Conservation (phyloP, 2,797 vertebrate genomes). For the Lacerta agilis region DNA sequence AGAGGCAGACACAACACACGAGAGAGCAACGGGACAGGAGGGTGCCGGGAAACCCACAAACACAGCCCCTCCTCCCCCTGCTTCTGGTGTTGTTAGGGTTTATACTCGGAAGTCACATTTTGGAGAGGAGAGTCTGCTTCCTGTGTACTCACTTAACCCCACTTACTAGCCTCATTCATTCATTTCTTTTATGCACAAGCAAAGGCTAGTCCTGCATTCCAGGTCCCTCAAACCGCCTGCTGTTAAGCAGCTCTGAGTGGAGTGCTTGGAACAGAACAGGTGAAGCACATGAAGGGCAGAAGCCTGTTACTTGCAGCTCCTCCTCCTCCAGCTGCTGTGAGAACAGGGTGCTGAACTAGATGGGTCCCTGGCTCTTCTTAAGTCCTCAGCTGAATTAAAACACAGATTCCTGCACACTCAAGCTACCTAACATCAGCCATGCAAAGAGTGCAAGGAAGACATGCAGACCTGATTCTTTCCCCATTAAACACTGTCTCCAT, state of each 20-base stretch:
- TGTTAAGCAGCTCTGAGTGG: background rate
- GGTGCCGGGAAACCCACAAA: background rate
- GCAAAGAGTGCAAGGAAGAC: background rate
- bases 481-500: background rate
- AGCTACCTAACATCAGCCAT: background rate
- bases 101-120: no score
- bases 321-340: no score
- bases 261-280: background rate
- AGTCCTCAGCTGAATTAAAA: background rate
- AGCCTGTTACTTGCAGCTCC: background rate
- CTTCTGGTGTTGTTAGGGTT: no score
- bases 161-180: background rate
- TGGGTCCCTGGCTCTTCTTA: no score
- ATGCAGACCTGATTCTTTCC: background rate
- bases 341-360: no score
- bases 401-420: background rate
- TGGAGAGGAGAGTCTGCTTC: background rate
- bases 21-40: background rate
- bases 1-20: no score
- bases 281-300: no score
- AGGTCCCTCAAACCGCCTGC: background rate
- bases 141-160: background rate
- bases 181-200: background rate
- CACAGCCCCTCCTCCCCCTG: background rate
- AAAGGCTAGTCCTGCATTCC: background rate